phyloP scores from a whole-genome alignment of 1,140 invertebrate species.

The Ostrea denselamellosa region DNA sequence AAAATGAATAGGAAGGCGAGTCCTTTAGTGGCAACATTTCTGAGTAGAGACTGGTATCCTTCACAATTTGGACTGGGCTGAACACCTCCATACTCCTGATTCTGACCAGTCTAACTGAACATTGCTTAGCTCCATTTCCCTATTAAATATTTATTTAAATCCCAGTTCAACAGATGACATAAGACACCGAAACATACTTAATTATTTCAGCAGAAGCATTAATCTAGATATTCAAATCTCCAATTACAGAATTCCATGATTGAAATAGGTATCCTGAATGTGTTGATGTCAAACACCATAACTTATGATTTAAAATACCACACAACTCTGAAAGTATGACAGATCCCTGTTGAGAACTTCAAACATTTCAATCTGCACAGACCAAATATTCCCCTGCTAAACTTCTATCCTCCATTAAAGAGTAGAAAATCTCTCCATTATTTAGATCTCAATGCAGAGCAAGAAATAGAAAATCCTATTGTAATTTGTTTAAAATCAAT shows the following conservation, averaged over 20 bases:
- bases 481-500: constrained; percentile 35
- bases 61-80: background rate
- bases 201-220: background rate
- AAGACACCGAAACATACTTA: background rate
- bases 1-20: too few species aligned
- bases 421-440: constrained; percentile 11
- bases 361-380: background rate
- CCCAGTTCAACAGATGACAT: background rate
- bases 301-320: background rate
- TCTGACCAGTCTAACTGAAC: background rate
- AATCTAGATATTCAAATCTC: background rate
- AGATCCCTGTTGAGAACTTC: background rate
- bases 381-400: constrained; percentile 24
- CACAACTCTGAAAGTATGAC: background rate
- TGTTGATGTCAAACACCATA: background rate
- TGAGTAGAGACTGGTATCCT: too few species aligned
- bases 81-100: background rate
- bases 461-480: constrained; percentile 25
- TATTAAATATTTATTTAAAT: background rate
- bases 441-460: background rate
- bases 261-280: background rate
- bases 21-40: too few species aligned
- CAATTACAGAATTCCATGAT: too few species aligned
- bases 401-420: background rate
- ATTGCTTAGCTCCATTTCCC: background rate